A percentile compares a stretch with the other conserved stretches of the same genome.
Conservation (phyloP, 2,797 vertebrate genomes). For the Mus caroli region DNA sequence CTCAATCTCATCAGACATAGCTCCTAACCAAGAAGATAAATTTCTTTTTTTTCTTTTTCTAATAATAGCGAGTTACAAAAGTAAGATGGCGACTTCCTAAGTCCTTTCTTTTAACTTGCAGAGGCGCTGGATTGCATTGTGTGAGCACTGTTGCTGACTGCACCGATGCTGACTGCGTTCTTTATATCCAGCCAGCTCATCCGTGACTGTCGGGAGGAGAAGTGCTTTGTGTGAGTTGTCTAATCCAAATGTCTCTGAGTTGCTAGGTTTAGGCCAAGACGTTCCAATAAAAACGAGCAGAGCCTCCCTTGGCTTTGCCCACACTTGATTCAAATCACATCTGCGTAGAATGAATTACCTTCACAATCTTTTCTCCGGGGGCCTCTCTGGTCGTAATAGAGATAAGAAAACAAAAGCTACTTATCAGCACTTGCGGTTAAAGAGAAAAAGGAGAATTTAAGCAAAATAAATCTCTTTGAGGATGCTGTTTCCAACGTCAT, state of each 20-base stretch:
- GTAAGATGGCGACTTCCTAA: neutral
- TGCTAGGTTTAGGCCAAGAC: conserved; percentile 57
- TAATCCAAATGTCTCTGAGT: conserved; percentile 72
- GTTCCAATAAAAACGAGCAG: conserved; percentile 67
- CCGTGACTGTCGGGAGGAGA: conserved; percentile 41
- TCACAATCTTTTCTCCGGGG: conserved; percentile 58
- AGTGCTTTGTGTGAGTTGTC: neutral
- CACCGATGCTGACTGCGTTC: neutral
- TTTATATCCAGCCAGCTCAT: conserved; percentile 52
- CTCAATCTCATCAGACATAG: conserved; percentile 16
- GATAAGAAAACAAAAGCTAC: conserved; percentile 64
- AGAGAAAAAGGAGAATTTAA: conserved; percentile 52
- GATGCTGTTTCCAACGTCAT: conserved; percentile 16
- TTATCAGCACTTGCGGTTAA: conserved; percentile 65
- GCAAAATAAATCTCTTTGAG: conserved; percentile 58
- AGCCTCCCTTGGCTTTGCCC: conserved; percentile 48
- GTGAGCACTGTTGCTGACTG: neutral
- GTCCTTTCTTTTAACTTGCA: conserved; percentile 53
- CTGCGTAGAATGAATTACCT: conserved; percentile 63
- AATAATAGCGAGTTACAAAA: conserved; percentile 12
- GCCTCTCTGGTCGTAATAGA: conserved; percentile 33
- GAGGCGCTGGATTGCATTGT: conserved; percentile 21
- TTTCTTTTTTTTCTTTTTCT: conserved; percentile 13
- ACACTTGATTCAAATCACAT: conserved; percentile 69
- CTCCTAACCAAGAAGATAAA: conserved; percentile 50